phyloP scores from a whole-genome alignment of 2,113 vertebrate species.

The Petrocephalus microphthalmus region DNA sequence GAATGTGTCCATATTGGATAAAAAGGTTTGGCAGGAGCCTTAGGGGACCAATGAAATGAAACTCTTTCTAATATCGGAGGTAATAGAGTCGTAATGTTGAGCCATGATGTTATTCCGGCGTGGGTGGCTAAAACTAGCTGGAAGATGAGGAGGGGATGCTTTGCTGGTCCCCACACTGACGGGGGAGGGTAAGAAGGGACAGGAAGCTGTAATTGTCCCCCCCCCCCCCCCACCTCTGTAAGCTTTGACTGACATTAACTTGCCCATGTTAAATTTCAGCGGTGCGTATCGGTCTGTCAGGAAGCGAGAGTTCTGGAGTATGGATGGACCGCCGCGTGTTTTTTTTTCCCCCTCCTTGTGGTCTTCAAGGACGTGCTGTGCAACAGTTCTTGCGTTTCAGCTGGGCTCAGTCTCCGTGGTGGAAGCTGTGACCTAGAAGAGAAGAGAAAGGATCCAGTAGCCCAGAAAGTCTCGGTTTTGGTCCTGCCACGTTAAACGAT shows the following conservation, averaged over 20 bases:
- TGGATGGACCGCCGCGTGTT: neutral
- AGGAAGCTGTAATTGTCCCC: neutral
- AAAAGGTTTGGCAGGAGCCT: slow-evolving; percentile 18
- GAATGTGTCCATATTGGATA: slow-evolving; percentile 19
- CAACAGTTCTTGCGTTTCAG: neutral
- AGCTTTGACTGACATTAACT: neutral
- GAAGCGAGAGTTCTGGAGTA: neutral
- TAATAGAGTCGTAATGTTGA: slow-evolving; percentile 18
- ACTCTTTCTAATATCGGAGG: slow-evolving; percentile 17
- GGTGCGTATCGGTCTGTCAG: neutral
- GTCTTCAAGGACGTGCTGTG: neutral
- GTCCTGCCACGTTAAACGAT: neutral
- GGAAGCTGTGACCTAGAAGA: neutral
- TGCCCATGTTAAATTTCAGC: neutral
- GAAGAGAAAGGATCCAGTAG: neutral
- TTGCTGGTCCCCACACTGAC: neutral
- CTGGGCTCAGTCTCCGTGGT: neutral
- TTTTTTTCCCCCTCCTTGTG: neutral
- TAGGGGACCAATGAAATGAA: slow-evolving; percentile 18
- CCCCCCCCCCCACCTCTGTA: neutral
- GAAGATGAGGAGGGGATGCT: neutral
- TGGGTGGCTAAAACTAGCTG: neutral
- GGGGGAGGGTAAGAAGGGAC: neutral
- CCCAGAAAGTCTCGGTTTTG: neutral
- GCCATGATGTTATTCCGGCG: slow-evolving; percentile 14